These are phyloP conservation scores for Amorpha juglandis DNA, from an alignment of 2,888 invertebrate species.

Conservation along the genomic window DNA sequence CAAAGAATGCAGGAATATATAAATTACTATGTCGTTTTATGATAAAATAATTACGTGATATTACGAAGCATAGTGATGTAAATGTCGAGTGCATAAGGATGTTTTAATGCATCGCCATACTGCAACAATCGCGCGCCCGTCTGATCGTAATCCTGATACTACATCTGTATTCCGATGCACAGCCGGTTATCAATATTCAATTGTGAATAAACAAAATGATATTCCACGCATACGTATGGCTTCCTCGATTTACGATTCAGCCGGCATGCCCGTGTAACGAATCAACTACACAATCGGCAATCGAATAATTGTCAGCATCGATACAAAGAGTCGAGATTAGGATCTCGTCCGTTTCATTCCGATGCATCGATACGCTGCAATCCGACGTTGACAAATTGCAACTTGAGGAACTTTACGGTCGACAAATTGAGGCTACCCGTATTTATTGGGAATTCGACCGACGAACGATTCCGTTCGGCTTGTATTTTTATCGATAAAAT, in stretches of 20 bases:
- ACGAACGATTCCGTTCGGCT: slow-evolving; percentile 54
- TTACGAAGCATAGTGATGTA: slow-evolving; percentile 17
- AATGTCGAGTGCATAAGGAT: slow-evolving; percentile 22
- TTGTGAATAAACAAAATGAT: slow-evolving; percentile 64
- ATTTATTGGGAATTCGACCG: slow-evolving; percentile 60
- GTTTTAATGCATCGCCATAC: slow-evolving; percentile 24
- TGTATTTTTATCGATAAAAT: slow-evolving; percentile 53
- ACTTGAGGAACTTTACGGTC: slow-evolving; percentile 66
- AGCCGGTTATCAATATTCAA: slow-evolving; percentile 64
- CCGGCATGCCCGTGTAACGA: slow-evolving; percentile 51
- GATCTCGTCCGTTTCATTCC: slow-evolving; percentile 72
- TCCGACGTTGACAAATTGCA: slow-evolving; percentile 78
- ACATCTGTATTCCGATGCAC: slow-evolving; percentile 59
- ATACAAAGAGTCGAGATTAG: slow-evolving; percentile 70
- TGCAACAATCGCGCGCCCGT: slow-evolving; percentile 32
- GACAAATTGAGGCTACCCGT: slow-evolving; percentile 76
- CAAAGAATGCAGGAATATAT: slow-evolving; percentile 19
- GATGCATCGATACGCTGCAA: slow-evolving; percentile 70
- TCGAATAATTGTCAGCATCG: slow-evolving; percentile 69
- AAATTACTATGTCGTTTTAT: background rate
- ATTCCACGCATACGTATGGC: slow-evolving; percentile 63
- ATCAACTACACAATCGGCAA: slow-evolving; percentile 53
- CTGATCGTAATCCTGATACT: slow-evolving; percentile 44
- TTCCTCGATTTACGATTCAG: slow-evolving; percentile 62
- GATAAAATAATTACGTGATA: slow-evolving; percentile 17